These are phyloP conservation scores for Aurelia sp. DNA, from an alignment of 30 jellyfish, hydroid and myxozoan genomes.

Conservation along the genomic window DNA sequence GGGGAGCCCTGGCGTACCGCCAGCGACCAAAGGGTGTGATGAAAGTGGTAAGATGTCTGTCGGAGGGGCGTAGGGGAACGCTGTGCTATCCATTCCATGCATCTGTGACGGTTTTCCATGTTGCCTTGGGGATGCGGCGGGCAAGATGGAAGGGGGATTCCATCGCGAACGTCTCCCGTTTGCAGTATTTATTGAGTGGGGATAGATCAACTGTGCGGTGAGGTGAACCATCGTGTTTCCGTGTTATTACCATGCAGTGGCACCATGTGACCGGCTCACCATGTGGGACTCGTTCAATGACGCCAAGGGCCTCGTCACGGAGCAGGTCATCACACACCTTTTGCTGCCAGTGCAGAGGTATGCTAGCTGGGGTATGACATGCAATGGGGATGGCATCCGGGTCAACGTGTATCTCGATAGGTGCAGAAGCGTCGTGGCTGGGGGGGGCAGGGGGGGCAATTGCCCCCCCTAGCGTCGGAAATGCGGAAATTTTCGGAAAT, in stretches of 20 bases:
- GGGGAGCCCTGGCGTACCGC: constrained; percentile 59
- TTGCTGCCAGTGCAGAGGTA: constrained; percentile 46
- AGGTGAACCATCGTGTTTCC: no score
- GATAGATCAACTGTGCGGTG: constrained; percentile 16
- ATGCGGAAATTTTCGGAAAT: no score
- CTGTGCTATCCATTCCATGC: constrained; percentile 43
- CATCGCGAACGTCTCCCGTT: neutral
- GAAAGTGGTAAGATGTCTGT: constrained; percentile 46
- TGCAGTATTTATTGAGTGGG: constrained; percentile 37
- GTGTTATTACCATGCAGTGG: no score
- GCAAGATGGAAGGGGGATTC: constrained; percentile 23
- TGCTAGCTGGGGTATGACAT: neutral
- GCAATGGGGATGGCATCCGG: no score
- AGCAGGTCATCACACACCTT: constrained; percentile 22
- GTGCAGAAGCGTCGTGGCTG: no score
- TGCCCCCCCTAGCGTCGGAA: no score
- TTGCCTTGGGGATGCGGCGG: constrained; percentile 33
- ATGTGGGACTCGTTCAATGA: constrained; percentile 12
- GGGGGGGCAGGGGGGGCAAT: no score
- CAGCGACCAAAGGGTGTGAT: constrained; percentile 62
- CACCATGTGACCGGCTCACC: no score
- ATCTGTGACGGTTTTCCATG: constrained; percentile 37
- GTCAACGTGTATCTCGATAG: no score
- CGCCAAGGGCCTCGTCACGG: constrained; percentile 39
- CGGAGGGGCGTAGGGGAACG: constrained; percentile 26